phyloP scores from a whole-genome alignment of 2,888 invertebrate genomes.

The Steinernema carpocapsae region DNA sequence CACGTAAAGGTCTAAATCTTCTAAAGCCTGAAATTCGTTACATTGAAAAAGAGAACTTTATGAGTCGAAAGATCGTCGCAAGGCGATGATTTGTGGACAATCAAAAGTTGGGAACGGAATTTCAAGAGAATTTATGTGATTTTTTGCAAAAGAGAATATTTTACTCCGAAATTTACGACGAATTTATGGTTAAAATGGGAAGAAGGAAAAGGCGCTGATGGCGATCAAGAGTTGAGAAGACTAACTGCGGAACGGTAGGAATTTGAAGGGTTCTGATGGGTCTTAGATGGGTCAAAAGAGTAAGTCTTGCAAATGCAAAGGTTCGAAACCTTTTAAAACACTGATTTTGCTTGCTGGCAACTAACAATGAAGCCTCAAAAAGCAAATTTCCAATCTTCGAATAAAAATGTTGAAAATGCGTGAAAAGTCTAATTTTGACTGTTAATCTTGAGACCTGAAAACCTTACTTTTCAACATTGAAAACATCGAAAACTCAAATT shows the following conservation, averaged over 20 bases:
- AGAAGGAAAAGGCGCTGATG: background rate
- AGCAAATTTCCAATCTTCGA: too few relatives aligned
- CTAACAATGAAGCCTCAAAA: too few relatives aligned
- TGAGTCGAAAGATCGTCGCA: conserved; percentile 1
- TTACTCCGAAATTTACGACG: conserved; percentile 23
- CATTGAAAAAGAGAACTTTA: background rate
- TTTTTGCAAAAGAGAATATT: background rate
- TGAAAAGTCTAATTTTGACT: too few relatives aligned
- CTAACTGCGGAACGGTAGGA: background rate
- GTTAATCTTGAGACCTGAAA: too few relatives aligned
- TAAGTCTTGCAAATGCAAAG: too few relatives aligned
- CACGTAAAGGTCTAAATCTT: background rate
- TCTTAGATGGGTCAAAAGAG: too few relatives aligned
- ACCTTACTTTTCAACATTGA: too few relatives aligned
- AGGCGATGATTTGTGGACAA: conserved; percentile 31
- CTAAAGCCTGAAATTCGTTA: too few relatives aligned
- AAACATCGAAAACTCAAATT: too few relatives aligned
- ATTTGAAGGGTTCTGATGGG: background rate
- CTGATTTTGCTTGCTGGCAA: too few relatives aligned
- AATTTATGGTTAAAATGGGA: conserved; percentile 9
- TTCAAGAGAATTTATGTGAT: conserved; percentile 7
- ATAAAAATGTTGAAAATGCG: too few relatives aligned
- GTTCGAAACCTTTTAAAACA: too few relatives aligned
- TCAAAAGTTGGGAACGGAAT: conserved; percentile 24
- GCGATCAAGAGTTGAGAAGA: background rate